Evolutionary conservation across 2,888 invertebrate species (phyloP).

Genomic region (Melipona beecheii): DNA sequence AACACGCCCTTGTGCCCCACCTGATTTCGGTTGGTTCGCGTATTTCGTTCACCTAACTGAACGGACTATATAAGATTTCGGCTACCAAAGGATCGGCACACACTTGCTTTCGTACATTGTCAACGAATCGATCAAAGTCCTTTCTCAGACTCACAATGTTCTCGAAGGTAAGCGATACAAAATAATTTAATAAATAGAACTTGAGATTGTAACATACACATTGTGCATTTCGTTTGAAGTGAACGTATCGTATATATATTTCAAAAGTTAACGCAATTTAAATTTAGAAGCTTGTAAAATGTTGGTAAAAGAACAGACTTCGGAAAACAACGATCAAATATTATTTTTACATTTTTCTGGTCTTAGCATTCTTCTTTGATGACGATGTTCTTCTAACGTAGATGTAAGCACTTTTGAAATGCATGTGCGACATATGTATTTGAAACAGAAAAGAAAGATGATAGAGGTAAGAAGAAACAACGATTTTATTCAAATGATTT

Average conservation of each 20-base stretch:
- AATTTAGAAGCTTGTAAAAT: neutral
- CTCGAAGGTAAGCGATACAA: conserved; percentile 55
- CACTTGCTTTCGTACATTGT: conserved; percentile 34
- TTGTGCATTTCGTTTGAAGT: neutral
- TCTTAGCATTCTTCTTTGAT: neutral
- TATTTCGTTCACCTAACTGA: conserved; percentile 18
- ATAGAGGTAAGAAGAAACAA: neutral
- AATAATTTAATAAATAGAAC: neutral
- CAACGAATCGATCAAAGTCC: conserved; percentile 35
- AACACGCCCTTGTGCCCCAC: conserved; percentile 69
- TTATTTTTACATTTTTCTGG: neutral
- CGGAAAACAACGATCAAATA: neutral
- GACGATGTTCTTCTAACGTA: neutral
- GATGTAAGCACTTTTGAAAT: neutral
- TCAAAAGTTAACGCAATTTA: neutral
- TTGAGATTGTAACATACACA: neutral
- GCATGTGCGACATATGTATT: neutral
- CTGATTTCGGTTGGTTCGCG: conserved; percentile 42
- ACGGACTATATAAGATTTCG: conserved; percentile 76
- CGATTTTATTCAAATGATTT: neutral
- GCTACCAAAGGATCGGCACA: conserved; percentile 29
- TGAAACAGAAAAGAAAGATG: no score
- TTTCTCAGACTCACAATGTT: conserved; percentile 53
- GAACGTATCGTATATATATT: neutral
- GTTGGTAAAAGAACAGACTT: no score